These are phyloP conservation scores for Clarias laeviceps DNA, from an alignment of 2,797 vertebrate species.

Conservation along the genomic window DNA sequence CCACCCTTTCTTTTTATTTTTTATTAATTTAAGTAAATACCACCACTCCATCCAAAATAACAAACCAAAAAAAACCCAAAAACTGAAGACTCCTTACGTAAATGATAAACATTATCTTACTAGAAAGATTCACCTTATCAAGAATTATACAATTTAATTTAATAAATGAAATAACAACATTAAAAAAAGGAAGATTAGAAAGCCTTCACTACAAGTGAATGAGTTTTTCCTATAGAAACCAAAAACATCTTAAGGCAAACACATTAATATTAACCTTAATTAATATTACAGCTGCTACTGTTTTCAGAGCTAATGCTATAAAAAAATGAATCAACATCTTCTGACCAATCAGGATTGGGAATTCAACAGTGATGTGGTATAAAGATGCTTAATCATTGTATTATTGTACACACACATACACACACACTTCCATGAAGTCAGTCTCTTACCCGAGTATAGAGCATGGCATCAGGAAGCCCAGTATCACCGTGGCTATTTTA, in stretches of 20 bases:
- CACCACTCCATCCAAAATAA: neutral
- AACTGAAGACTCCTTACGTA: neutral
- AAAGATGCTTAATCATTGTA: neutral
- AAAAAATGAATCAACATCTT: neutral
- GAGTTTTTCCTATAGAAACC: neutral
- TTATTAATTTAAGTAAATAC: neutral
- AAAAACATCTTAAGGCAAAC: neutral
- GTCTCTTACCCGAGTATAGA: conserved; percentile 77
- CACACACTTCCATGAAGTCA: neutral
- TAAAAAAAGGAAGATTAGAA: neutral
- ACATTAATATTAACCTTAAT: neutral
- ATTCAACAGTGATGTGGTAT: neutral
- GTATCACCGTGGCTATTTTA: conserved; percentile 73
- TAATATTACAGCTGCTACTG: neutral
- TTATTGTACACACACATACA: neutral
- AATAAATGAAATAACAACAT: neutral
- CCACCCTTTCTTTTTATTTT: neutral
- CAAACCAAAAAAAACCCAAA: neutral
- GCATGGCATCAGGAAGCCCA: conserved; percentile 79
- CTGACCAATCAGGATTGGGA: neutral
- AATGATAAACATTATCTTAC: neutral
- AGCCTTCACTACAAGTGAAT: neutral
- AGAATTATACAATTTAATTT: too few relatives aligned
- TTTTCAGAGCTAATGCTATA: neutral
- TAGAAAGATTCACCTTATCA: neutral